Evolutionary conservation across 2,113 vertebrate genomes (phyloP), one percentile per base, ranked within the genome.

Genomic region (Oceanites oceanicus): DNA sequence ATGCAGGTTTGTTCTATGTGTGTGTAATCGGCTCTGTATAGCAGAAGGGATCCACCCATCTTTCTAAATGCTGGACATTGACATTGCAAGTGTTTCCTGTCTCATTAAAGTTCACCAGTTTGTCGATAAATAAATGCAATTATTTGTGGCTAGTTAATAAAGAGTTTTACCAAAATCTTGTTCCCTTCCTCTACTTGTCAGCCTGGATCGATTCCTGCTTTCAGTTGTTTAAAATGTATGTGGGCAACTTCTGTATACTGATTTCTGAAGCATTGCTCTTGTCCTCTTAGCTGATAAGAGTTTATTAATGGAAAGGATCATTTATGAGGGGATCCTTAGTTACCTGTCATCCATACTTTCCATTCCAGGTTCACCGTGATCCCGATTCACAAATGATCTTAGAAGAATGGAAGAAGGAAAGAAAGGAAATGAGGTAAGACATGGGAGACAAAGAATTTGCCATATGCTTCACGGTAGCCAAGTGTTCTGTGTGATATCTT

Each of bases 351-450:
- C 36, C 6, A 25, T 68, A 16, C 27, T 67, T 92, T 13, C 47
- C n/a, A 21, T 95, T 90, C 66, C 97, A 99, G 99, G 98, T 99
- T 56, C 98, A 99, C 95, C 98, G 98, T 95, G 99, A 99, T 90
- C 95, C 98, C 3, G 98, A 98, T 15, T 99, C 99, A 20, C 99
- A 99, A 95, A 98, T 98, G 86, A 98, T 99, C 50, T 97, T 99
- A 42, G 98, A 98, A 91, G 98, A 99, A 81, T 99, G 99, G 99
- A 99, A 99, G 79, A 98, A 97, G 88, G 99, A 99, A 92, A 98
- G 99, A 86, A 99, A 99, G 76, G 98, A 98, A 85, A 98, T 99
- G 98, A 99, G 99, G 99, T 99, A 97, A 97, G 96, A 50, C 27
- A 11, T 0, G 9, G 38, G 27, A 53, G 5, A 79, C 19, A 14